Evolutionary conservation across 2,888 invertebrate species (phyloP), one percentile per base, ranked within the genome.

Genomic region (Temnothorax ravouxi): DNA sequence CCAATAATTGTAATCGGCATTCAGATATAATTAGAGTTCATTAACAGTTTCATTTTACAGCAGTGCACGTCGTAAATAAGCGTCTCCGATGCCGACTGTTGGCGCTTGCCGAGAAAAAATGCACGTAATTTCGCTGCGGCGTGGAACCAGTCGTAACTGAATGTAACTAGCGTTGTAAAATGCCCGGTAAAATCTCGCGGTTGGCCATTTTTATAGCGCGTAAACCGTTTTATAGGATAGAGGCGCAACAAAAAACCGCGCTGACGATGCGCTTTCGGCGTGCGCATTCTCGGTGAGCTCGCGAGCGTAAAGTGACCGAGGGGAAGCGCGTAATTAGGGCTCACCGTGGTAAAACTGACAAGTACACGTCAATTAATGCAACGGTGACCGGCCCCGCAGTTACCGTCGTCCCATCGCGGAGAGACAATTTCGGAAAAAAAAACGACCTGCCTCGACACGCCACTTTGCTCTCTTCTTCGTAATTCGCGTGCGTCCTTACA

Each of bases 291-390:
- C 44, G 29, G 56, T 34, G 67, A 64, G 47, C 61, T 67, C 61
- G 79, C 54, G 54, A 69, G 75, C 52, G 69, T 66, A 77, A 77
- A 81, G 82, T 83, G 75, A 50, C 64, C 84, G 83, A 81, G 61
- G 84, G 79, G 86, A 89, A 83, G 69, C 77, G 71, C 84, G 84
- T 89, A 88, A 89, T 89, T 88, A 88, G 83, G 83, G 79, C 83
- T 83, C 83, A 84, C 84, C 83, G 47, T 54, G 74, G 83, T 89
- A 86, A 84, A 89, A 88, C 88, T 86, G 89, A 84, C 84, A 87
- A 86, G 89, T 84, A 89, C 75, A 81, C 88, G 88, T 88, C 88
- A 88, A 89, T 89, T 88, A 79, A 83, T 54, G 52, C 77, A 81
- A 62, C 89, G 84, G 85, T 81, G 67, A 84, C 47, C 59, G 77